Conservation (phyloP, 2,797 vertebrate genomes). For the Onychomys torridus region DNA sequence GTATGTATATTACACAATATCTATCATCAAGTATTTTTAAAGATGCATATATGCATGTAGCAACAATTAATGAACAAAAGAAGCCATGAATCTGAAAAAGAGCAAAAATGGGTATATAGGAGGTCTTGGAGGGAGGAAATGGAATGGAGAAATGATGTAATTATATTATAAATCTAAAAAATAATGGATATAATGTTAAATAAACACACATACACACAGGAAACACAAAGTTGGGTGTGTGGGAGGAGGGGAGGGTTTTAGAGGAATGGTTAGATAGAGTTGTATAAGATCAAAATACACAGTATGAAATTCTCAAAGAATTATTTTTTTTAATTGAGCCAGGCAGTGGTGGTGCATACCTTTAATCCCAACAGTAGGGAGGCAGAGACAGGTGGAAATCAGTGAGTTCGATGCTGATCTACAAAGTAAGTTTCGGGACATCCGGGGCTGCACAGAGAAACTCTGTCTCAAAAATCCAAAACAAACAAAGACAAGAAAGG, state of each 20-base stretch:
- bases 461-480: not conserved
- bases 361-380: not conserved
- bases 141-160: not conserved
- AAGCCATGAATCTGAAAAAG: not conserved
- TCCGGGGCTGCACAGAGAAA: not conserved
- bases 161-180: not conserved
- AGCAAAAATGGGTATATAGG: not conserved
- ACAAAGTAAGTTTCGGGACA: not conserved
- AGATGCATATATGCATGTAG: not conserved
- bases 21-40: constrained; percentile 6
- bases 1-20: not conserved
- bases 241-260: not conserved
- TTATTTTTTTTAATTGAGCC: not conserved
- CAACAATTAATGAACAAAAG: not conserved
- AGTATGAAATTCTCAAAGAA: not conserved
- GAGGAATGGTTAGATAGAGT: not conserved
- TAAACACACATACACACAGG: not conserved
- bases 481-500: not conserved
- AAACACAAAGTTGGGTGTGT: not conserved
- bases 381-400: not conserved
- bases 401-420: not conserved
- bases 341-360: not conserved
- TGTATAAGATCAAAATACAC: not conserved
- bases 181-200: not conserved
- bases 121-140: not conserved